These are phyloP conservation scores for Ariopsis seemanni DNA, from an alignment of 2,113 vertebrate species.

Conservation along the genomic window DNA sequence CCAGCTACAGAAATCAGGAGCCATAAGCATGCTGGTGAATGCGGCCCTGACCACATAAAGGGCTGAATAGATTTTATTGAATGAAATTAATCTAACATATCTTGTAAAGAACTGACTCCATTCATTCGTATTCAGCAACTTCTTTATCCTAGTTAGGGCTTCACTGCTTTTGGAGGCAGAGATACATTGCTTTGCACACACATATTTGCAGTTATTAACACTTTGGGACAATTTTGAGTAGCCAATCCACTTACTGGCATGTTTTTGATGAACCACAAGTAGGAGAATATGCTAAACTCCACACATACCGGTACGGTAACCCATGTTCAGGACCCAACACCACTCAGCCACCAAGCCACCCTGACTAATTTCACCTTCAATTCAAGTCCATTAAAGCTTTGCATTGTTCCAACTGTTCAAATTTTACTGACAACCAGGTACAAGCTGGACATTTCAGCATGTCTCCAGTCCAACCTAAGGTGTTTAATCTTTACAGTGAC, in stretches of 20 bases:
- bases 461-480: background rate
- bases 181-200: background rate
- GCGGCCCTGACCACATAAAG: background rate
- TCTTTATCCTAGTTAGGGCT: background rate
- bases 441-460: background rate
- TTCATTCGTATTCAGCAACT: background rate
- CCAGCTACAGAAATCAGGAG: background rate
- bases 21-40: background rate
- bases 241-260: background rate
- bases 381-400: background rate
- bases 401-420: background rate
- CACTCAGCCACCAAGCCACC: background rate
- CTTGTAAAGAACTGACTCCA: background rate
- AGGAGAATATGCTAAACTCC: background rate
- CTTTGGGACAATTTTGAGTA: background rate
- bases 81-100: background rate
- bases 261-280: background rate
- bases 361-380: background rate
- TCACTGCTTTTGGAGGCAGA: background rate
- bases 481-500: background rate
- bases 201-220: conserved; percentile 1
- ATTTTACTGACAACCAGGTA: background rate
- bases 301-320: background rate
- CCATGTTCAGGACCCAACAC: background rate
- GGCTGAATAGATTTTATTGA: background rate